phyloP scores from a whole-genome alignment of 2,113 vertebrate genomes.

The Onychorhynchus coronatus region DNA sequence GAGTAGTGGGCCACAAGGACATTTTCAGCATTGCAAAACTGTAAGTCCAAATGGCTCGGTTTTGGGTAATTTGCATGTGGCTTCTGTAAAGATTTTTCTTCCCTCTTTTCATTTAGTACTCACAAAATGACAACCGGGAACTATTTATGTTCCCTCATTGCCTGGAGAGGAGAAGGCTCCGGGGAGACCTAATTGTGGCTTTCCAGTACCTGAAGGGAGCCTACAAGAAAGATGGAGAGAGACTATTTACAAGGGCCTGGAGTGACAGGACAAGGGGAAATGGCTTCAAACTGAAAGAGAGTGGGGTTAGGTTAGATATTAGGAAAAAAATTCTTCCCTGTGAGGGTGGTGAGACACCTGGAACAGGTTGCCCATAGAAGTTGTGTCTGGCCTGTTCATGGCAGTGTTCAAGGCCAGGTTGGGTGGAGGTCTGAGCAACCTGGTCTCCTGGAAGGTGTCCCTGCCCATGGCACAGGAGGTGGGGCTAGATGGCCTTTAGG shows the following conservation, averaged over 20 bases:
- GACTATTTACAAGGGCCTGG: not conserved
- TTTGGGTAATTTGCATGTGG: not conserved
- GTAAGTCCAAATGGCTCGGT: not conserved
- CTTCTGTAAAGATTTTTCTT: not conserved
- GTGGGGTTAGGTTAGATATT: not conserved
- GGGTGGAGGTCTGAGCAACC: not conserved
- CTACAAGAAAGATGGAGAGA: not conserved
- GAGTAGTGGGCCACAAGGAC: not conserved
- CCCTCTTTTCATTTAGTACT: not conserved
- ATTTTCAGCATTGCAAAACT: not conserved
- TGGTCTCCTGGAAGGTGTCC: not conserved
- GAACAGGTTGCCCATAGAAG: not conserved
- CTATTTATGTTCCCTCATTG: not conserved
- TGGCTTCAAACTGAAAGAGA: not conserved
- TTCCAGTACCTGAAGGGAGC: not conserved
- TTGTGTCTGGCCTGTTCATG: not conserved
- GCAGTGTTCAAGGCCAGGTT: not conserved
- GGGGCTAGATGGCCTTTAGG: not conserved
- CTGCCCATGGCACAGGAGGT: not conserved
- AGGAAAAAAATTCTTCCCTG: not conserved
- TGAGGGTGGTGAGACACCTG: not conserved
- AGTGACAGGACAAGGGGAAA: not conserved
- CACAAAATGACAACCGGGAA: not conserved
- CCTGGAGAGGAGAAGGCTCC: not conserved
- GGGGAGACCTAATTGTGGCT: fast-evolving